Conservation (phyloP, 2,113 vertebrate genomes). For the Psilopsiagon aymara region DNA sequence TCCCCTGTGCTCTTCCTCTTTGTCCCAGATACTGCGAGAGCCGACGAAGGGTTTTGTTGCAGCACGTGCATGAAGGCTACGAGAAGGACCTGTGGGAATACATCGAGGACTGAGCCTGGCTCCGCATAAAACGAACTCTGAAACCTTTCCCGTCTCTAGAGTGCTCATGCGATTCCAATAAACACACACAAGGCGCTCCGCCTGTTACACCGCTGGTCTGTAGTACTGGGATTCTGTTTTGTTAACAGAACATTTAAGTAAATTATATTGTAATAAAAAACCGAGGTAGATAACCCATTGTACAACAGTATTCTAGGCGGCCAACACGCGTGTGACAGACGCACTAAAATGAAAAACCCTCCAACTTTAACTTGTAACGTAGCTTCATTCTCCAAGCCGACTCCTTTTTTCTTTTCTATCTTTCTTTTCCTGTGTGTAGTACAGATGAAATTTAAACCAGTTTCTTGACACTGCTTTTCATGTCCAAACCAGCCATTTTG, state of each 20-base stretch:
- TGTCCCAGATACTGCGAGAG: conserved; percentile 98
- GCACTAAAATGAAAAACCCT: conserved; percentile 80
- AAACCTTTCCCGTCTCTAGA: conserved; percentile 89
- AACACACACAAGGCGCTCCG: conserved; percentile 74
- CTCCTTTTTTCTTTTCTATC: conserved; percentile 76
- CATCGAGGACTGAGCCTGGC: conserved; percentile 94
- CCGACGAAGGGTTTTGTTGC: conserved; percentile 96
- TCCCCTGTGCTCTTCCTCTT: not conserved
- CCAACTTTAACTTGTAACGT: conserved; percentile 91
- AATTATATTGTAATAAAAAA: conserved; percentile 99
- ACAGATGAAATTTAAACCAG: conserved; percentile 78
- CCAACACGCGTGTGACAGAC: conserved; percentile 86
- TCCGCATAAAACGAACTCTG: conserved; percentile 89
- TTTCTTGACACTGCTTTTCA: conserved; percentile 92
- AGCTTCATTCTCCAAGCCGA: conserved; percentile 84
- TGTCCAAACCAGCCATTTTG: conserved; percentile 87
- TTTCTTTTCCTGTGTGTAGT: conserved; percentile 83
- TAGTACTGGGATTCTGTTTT: conserved; percentile 90
- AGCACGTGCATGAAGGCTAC: conserved; percentile 99
- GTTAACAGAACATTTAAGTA: conserved; percentile 93
- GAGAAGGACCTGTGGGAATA: conserved; percentile 99
- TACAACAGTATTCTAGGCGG: conserved; percentile 98
- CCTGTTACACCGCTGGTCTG: conserved; percentile 85
- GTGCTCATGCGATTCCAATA: conserved; percentile 89
- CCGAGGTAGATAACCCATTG: conserved; percentile 91